These are phyloP conservation scores for Hoplostethus mediterraneus DNA, from an alignment of 2,797 vertebrate genomes.

Conservation along the genomic window DNA sequence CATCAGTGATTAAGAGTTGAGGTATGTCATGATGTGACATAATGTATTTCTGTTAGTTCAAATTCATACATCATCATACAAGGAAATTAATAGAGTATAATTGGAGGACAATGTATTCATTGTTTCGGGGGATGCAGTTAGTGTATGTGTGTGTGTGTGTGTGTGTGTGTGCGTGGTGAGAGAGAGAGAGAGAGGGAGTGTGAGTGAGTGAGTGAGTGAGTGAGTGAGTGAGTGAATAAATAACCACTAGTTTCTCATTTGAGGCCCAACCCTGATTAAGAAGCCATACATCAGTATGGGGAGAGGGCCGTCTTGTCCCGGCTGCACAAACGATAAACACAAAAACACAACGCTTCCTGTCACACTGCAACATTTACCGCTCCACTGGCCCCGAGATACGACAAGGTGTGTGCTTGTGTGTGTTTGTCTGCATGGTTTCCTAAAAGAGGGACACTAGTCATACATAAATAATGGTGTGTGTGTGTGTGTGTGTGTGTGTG, in stretches of 20 bases:
- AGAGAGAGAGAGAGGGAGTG: too few species aligned
- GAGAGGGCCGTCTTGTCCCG: slow-evolving; percentile 36
- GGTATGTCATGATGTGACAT: slow-evolving; percentile 23
- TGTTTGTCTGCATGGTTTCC: slow-evolving; percentile 9
- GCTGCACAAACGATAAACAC: slow-evolving; percentile 58
- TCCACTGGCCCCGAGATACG: slow-evolving; percentile 52
- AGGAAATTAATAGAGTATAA: slow-evolving; percentile 30
- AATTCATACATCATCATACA: slow-evolving; percentile 42
- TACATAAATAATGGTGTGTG: background rate
- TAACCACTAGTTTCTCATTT: slow-evolving; percentile 14
- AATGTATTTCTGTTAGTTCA: slow-evolving; percentile 34
- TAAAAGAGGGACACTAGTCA: background rate
- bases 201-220: background rate
- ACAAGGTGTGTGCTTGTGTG: slow-evolving; percentile 40
- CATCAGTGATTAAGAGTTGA: slow-evolving; percentile 36
- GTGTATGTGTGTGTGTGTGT: slow-evolving; percentile 13
- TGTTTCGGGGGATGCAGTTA: slow-evolving; percentile 1
- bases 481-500: background rate
- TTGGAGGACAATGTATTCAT: slow-evolving; percentile 22
- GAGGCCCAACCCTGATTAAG: slow-evolving; percentile 59
- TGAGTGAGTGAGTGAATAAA: background rate
- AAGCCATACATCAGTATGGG: slow-evolving; percentile 59
- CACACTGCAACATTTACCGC: slow-evolving; percentile 63
- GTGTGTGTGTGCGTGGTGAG: background rate
- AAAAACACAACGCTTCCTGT: slow-evolving; percentile 66